These are phyloP conservation scores for Rhinopomastus cyanomelas DNA, from an alignment of 2,113 vertebrate species.

Conservation along the genomic window DNA sequence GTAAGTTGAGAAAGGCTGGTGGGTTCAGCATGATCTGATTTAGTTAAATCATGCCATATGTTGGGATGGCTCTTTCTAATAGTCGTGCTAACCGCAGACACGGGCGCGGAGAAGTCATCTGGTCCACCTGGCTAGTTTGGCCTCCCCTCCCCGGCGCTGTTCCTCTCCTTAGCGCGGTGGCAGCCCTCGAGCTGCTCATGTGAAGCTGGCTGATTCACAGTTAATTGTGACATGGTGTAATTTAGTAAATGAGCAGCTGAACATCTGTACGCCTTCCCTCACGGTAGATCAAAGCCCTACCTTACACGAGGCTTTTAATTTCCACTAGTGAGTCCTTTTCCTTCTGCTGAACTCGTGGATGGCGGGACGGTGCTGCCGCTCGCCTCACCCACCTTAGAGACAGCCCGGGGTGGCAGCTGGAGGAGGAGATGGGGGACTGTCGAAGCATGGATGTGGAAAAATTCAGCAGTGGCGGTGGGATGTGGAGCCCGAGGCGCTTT, in stretches of 20 bases:
- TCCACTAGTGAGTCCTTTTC: slow-evolving; percentile 10
- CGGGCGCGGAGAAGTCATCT: background rate
- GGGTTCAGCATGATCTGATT: slow-evolving; percentile 48
- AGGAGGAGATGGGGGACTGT: background rate
- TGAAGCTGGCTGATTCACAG: slow-evolving; percentile 65
- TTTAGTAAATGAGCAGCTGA: slow-evolving; percentile 71
- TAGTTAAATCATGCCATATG: slow-evolving; percentile 53
- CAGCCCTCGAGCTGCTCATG: slow-evolving; percentile 60
- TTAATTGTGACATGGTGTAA: slow-evolving; percentile 70
- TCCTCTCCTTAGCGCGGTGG: background rate
- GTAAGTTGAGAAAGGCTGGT: slow-evolving; percentile 58
- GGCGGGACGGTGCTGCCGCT: background rate
- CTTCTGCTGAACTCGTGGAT: background rate
- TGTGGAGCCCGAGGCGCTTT: background rate
- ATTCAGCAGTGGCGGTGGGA: background rate
- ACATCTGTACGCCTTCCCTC: slow-evolving; percentile 68
- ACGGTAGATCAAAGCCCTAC: slow-evolving; percentile 52
- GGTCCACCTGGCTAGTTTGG: slow-evolving; percentile 50
- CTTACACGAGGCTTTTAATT: slow-evolving; percentile 52
- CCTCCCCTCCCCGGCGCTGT: slow-evolving; percentile 11
- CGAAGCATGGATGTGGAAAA: background rate
- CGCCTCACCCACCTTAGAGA: background rate
- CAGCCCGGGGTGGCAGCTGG: background rate
- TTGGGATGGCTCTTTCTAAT: slow-evolving; percentile 45
- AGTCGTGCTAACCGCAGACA: slow-evolving; percentile 33